A percentile compares a stretch with the other conserved stretches of the same genome.
phyloP scores from a whole-genome alignment of 1,140 invertebrate genomes.

The Drosophila obscura region DNA sequence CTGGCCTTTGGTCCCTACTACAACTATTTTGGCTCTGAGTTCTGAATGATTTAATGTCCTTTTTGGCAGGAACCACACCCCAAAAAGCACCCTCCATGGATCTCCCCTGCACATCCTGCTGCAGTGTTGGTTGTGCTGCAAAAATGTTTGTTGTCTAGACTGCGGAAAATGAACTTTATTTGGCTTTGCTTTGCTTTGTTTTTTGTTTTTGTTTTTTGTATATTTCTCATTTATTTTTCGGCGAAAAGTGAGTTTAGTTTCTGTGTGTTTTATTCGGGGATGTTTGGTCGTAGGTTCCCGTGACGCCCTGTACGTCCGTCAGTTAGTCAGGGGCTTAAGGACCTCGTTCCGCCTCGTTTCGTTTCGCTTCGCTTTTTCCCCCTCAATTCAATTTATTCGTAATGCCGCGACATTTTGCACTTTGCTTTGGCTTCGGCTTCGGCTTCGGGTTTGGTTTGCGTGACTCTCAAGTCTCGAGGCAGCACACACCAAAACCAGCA shows the following conservation, averaged over 20 bases:
- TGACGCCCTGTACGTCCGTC: constrained; percentile 2
- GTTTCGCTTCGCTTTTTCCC: constrained; percentile 18
- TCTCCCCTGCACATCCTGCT: constrained; percentile 21
- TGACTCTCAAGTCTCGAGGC: constrained; percentile 41
- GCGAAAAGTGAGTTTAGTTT: constrained; percentile 71
- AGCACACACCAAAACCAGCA: constrained; percentile 1
- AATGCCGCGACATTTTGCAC: constrained; percentile 79
- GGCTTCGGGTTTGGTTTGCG: constrained; percentile 54
- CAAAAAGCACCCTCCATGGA: constrained; percentile 18
- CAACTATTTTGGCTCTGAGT: constrained; percentile 47
- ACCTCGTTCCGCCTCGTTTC: constrained; percentile 50
- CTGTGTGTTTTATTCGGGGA: constrained; percentile 11
- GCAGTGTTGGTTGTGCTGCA: constrained; percentile 51
- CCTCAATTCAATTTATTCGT: constrained; percentile 64
- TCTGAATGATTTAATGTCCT: constrained; percentile 79
- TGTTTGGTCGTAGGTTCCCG: constrained; percentile 17
- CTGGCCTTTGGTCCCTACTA: constrained; percentile 13
- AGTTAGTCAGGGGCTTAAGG: constrained; percentile 43
- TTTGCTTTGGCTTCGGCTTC: constrained; percentile 55
- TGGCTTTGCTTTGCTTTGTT: constrained; percentile 33
- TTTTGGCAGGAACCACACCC: constrained; percentile 71
- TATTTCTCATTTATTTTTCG: constrained; percentile 46
- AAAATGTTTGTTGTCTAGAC: constrained; percentile 70
- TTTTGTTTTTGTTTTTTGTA: background rate
- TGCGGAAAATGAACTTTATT: constrained; percentile 76